Evolutionary conservation across 2,888 invertebrate species (phyloP).

Genomic region (Poecilus cupreus): DNA sequence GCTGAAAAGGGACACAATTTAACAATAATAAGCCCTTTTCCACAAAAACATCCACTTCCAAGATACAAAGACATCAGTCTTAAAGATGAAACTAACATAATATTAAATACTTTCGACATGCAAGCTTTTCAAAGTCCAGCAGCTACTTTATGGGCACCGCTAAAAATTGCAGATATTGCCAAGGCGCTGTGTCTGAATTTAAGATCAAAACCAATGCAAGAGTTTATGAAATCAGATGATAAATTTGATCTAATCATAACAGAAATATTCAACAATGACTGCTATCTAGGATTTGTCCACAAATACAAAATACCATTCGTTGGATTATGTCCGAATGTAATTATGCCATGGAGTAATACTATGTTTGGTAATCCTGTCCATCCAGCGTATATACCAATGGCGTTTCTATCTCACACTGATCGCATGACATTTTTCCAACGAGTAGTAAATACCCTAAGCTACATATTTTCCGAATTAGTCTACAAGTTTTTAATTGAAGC

Average conservation of each 20-base stretch:
- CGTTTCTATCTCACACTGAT: slow-evolving; percentile 67
- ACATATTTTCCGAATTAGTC: slow-evolving; percentile 54
- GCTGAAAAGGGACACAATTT: slow-evolving; percentile 79
- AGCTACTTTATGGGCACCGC: not conserved
- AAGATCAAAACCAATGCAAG: slow-evolving; percentile 65
- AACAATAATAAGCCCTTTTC: slow-evolving; percentile 81
- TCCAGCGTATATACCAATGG: slow-evolving; percentile 71
- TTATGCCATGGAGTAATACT: slow-evolving; percentile 71
- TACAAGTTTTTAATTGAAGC: slow-evolving; percentile 60
- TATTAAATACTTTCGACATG: not conserved
- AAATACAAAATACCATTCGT: slow-evolving; percentile 72
- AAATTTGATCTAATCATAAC: slow-evolving; percentile 60
- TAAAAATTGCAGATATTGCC: not conserved
- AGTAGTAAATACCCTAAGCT: slow-evolving; percentile 63
- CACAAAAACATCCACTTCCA: slow-evolving; percentile 65
- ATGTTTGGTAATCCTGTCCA: slow-evolving; percentile 71
- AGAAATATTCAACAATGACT: slow-evolving; percentile 42
- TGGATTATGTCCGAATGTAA: slow-evolving; percentile 72
- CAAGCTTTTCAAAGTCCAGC: not conserved
- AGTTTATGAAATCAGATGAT: slow-evolving; percentile 59
- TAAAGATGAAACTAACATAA: not conserved
- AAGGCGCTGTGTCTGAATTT: slow-evolving; percentile 65
- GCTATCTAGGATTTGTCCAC: slow-evolving; percentile 39
- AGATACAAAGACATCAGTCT: slow-evolving; percentile 28
- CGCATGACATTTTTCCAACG: slow-evolving; percentile 66